Percentiles rank a stretch among this genome's conserved stretches.
Conservation (phyloP, 2,888 invertebrate species). For the Dascillus cervinus region DNA sequence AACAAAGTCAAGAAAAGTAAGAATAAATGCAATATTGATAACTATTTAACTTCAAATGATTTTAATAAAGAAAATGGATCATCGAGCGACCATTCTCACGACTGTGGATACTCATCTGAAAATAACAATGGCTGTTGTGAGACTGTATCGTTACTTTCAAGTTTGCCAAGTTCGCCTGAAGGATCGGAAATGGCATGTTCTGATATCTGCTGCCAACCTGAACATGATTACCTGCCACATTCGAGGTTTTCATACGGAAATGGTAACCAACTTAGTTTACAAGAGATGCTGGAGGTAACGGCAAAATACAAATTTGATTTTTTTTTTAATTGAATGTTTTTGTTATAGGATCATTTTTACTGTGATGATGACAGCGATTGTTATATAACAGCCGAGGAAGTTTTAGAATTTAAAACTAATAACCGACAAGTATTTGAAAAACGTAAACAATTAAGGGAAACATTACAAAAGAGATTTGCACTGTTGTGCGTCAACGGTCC, state of each 20-base stretch:
- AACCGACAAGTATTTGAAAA: conserved; percentile 69
- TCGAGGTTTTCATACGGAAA: conserved; percentile 41
- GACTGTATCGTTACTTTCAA: conserved; percentile 63
- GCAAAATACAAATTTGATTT: too few species aligned
- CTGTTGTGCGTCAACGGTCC: conserved; percentile 61
- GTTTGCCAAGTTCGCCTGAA: conserved; percentile 77
- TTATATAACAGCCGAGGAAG: conserved; percentile 84
- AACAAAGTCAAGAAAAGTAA: conserved; percentile 16
- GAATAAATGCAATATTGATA: conserved; percentile 30
- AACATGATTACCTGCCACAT: conserved; percentile 38
- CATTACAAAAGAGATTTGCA: conserved; percentile 74
- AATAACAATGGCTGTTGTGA: conserved; percentile 66
- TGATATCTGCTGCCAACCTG: conserved; percentile 79
- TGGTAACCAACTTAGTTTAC: conserved; percentile 57
- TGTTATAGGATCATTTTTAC: conserved; percentile 64
- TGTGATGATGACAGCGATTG: conserved; percentile 65
- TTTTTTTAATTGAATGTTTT: background rate
- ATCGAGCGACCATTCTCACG: conserved; percentile 65
- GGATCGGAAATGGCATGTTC: conserved; percentile 87
- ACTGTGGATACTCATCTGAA: conserved; percentile 85
- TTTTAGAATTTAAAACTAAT: conserved; percentile 77
- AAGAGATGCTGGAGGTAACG: conserved; percentile 76
- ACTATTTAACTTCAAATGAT: conserved; percentile 17
- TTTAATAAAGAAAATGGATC: conserved; percentile 48
- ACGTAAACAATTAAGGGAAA: conserved; percentile 74